These are phyloP conservation scores for Aromia moschata DNA, from an alignment of 2,888 invertebrate genomes.

Conservation along the genomic window DNA sequence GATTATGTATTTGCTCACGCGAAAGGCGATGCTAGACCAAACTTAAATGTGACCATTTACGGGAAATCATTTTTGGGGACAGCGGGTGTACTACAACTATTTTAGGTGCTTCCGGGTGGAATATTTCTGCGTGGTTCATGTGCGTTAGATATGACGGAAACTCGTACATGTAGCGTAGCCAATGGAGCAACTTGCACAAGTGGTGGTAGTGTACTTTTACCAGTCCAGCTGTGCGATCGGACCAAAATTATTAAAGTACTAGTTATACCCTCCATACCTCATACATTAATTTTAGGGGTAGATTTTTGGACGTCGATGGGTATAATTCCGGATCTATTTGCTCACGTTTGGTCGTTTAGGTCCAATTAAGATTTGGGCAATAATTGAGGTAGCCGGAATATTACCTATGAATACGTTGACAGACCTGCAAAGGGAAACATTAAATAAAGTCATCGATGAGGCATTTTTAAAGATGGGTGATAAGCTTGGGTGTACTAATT, in stretches of 20 bases:
- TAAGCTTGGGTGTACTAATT: constrained; percentile 13
- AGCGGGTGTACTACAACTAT: background rate
- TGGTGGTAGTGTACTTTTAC: background rate
- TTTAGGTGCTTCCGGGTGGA: background rate
- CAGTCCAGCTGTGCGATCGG: background rate
- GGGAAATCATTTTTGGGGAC: background rate
- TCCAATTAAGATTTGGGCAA: too few relatives aligned
- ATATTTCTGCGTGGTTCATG: background rate
- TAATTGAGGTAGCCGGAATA: background rate
- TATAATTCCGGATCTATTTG: background rate
- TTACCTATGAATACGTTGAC: background rate
- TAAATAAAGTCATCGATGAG: background rate
- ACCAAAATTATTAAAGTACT: background rate
- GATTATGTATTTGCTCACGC: background rate
- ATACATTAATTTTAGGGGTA: background rate
- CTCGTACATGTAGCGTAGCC: background rate
- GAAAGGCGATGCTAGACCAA: background rate
- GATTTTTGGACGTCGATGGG: background rate
- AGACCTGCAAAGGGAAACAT: background rate
- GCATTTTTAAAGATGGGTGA: constrained; percentile 1
- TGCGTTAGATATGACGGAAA: background rate
- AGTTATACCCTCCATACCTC: background rate
- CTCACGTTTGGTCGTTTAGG: background rate
- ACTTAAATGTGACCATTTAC: background rate
- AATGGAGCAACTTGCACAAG: background rate